Base-by-base conservation (phyloP, 2,113 vertebrate genomes). In the Ceyx margarethae region DNA sequence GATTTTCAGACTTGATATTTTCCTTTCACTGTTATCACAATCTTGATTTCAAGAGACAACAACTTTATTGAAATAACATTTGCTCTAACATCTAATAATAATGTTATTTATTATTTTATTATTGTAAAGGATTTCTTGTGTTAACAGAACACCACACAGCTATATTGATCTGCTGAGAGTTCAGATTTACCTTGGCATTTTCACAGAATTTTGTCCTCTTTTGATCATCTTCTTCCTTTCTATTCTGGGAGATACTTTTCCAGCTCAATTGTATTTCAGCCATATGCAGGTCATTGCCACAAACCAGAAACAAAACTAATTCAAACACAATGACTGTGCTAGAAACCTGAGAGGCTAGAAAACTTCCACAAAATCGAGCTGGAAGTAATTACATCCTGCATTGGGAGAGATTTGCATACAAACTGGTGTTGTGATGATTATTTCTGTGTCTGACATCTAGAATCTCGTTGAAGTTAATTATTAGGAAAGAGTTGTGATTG, bases 181-280 rank as follows among this genome's bases (percentile, higher is more conserved):
- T 94, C 62, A 88, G 40, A 37, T 68, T 93, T 81, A 54, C 45
- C 12, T 83, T 90, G 75, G 14, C 5, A 45, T 85, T 95, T 91
- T 81, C 28, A 76, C 22, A 65, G 28, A 13, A 42, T 84, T 86
- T 91, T 91, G 11, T 73, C 20, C 15, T 67, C 19, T 25, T 58
- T 54, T 74, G 6, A 77, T 13, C 22, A n/a, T 56, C 90, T 51
- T 62, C 35, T 65, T 89, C 29, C 42, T 22, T 69, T 83, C 43
- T 91, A 35, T 77, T 81, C 28, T 46, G 15, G n/a, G 11, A 57
- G 10, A 71, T 23, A 53, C 5, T 65, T 84, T 78, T 89, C 72
- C 45, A 81, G 65, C 35, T 83, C 48, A 81, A 2, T 31, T 84
- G 50, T 73, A 26, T 51, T 51, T 51, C 54, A 76, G 37, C 84